Evolutionary conservation across 1,140 invertebrate species (phyloP).

Genomic region (Apis florea): DNA sequence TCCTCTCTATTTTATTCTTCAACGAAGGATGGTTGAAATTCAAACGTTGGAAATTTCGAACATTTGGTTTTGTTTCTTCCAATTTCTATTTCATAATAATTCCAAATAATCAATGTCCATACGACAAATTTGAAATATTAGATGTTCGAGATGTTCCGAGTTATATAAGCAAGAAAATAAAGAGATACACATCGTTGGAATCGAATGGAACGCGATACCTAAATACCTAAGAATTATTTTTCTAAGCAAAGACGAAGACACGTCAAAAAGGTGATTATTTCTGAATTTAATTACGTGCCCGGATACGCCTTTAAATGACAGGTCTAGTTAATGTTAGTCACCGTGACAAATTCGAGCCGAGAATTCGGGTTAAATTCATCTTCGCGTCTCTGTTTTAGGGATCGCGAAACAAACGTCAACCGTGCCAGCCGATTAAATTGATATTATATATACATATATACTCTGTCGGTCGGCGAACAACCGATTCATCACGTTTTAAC

Average conservation of each 20-base stretch:
- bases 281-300: conserved; percentile 25
- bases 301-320: background rate
- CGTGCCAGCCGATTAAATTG: conserved; percentile 51
- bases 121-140: background rate
- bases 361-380: conserved; percentile 43
- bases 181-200: no score
- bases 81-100: no score
- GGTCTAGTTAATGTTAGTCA: conserved; percentile 33
- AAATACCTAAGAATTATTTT: background rate
- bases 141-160: background rate
- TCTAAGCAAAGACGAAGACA: background rate
- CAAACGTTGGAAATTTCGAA: no score
- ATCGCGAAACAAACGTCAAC: conserved; percentile 22
- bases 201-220: background rate
- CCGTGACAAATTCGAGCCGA: conserved; percentile 29
- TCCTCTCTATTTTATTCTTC: background rate
- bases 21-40: background rate
- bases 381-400: conserved; percentile 1
- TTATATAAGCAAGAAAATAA: background rate
- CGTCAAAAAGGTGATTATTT: background rate
- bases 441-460: conserved; percentile 36
- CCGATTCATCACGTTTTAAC: conserved; percentile 54
- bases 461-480: conserved; percentile 10
- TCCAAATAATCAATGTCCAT: no score
- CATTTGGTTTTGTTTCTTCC: no score